These are phyloP conservation scores for Hucho hucho DNA, from an alignment of 2,113 vertebrate species.

Conservation along the genomic window DNA sequence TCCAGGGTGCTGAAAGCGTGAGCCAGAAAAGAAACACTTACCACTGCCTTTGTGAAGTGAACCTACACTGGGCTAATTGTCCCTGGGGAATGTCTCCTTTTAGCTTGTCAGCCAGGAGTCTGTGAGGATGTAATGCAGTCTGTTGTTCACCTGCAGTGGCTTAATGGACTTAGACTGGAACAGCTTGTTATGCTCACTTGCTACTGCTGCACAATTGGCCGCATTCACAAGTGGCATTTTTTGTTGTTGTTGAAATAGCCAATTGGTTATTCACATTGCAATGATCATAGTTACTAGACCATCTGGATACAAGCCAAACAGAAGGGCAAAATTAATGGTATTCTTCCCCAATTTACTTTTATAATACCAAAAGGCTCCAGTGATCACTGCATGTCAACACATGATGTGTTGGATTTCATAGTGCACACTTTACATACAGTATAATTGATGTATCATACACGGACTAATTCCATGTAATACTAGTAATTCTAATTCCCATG, in stretches of 20 bases:
- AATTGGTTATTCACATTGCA: conserved; percentile 33
- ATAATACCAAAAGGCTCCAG: too few species aligned
- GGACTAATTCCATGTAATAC: too few species aligned
- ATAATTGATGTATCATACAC: too few species aligned
- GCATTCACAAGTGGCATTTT: conserved; percentile 9
- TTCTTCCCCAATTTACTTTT: too few species aligned
- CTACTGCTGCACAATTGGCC: conserved; percentile 47
- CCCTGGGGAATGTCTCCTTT: conserved; percentile 52
- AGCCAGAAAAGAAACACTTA: conserved; percentile 44
- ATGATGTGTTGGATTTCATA: too few species aligned
- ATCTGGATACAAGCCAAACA: not conserved
- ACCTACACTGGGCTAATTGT: conserved; percentile 65
- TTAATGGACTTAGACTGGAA: conserved; percentile 12
- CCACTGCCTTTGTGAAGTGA: conserved; percentile 30
- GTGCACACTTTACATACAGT: too few species aligned
- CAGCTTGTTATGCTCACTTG: conserved; percentile 50
- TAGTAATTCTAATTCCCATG: too few species aligned
- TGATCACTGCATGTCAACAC: too few species aligned
- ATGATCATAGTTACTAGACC: conserved; percentile 28
- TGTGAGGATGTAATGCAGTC: conserved; percentile 58
- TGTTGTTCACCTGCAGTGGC: conserved; percentile 43
- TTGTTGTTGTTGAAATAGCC: not conserved
- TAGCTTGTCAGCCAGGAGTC: conserved; percentile 56
- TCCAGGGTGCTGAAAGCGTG: conserved; percentile 63
- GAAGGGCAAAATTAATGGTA: too few species aligned